Evolutionary conservation across 2,888 invertebrate genomes (phyloP), one percentile per base, ranked within the genome.

Genomic region (Notocelia uddmanniana): DNA sequence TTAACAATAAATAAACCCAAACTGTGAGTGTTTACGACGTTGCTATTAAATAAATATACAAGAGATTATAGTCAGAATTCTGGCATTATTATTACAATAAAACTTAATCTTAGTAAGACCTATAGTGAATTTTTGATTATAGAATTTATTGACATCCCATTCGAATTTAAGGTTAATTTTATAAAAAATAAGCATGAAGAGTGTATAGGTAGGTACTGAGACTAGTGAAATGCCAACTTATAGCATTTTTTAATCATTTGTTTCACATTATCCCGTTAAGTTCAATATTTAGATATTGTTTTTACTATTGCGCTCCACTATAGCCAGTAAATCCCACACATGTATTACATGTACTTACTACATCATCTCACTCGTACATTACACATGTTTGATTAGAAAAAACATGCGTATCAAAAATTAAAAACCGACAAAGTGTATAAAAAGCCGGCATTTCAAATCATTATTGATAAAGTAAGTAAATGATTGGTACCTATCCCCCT

Each of bases 1-100:
- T 85, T 82, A 80, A 80, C 75, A 83, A 82, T 82, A 83, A 82
- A 84, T 80, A 81, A 82, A 62, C 57, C 41, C 52, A 26, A 31
- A 19, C 19, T 18, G 15, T 41, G 41, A 3, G 48, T 54, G 71
- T 75, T 71, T 73, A 73, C 31, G 62, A 76, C 71, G 52, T 52
- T 70, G 69, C 74, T 66, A 60, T 68, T 66, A 71, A 74, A 31
- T 67, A 62, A 62, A 62, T 62, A 71, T 21, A 72, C 41, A 60
- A 26, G 10, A 34, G 48, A 21, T 48, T 55, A 54, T 31, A 18
- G 48, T 19, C 19, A 19, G 34, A 15, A n/a, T n/a, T n/a, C n/a
- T n/a, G n/a, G n/a, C n/a, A n/a, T n/a, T n/a, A n/a, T n/a, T n/a
- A n/a, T n/a, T n/a, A n/a, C n/a, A n/a, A n/a, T n/a, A n/a, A n/a